Base-by-base conservation (phyloP, 2,797 vertebrate genomes). In the Sebastes hubbsi region DNA sequence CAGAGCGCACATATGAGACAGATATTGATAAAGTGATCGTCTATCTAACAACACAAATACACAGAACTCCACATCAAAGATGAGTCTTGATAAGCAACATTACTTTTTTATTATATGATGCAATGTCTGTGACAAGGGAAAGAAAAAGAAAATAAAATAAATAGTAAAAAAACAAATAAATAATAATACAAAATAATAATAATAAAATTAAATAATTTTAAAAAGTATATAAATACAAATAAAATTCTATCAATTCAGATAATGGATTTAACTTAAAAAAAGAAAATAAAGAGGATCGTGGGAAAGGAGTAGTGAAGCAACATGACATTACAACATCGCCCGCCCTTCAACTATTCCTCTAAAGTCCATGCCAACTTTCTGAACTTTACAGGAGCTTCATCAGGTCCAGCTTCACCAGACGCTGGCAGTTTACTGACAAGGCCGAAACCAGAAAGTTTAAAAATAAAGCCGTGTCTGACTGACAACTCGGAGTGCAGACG, bases 381-480 rank as follows among this genome's bases (percentile, higher is more conserved):
- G 20, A 74, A 62, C 54, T 63, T 81, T 32, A 66, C 64, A 27
- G 60, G 10, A 42, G 32, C 70, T 56, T 52, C 49, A 7, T 80
- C 34, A 2, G 67, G 22, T 76, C 56, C 2, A 4, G n/a, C 42
- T 55, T 74, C 38, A 83, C 78, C 81, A 80, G 77, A 71, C 46
- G n/a, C 8, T 30, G 76, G 64, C 62, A 65, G 62, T 60, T 27
- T 55, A 27, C 25, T 29, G 75, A 82, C 65, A 64, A 75, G 67
- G 27, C 55, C 29, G 16, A 42, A 65, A 22, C 62, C 73, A 46
- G 46, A 38, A 69, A 65, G 42, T 46, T 82, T 76, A 78, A 81
- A 87, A 80, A 89, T 14, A 24, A 79, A 63, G 22, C 8, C 4
- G 52, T 16, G 34, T 68, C 74, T 68, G 49, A 73, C 49, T 81